Conservation (phyloP, 2,797 vertebrate species). For the Acanthurus tractus region DNA sequence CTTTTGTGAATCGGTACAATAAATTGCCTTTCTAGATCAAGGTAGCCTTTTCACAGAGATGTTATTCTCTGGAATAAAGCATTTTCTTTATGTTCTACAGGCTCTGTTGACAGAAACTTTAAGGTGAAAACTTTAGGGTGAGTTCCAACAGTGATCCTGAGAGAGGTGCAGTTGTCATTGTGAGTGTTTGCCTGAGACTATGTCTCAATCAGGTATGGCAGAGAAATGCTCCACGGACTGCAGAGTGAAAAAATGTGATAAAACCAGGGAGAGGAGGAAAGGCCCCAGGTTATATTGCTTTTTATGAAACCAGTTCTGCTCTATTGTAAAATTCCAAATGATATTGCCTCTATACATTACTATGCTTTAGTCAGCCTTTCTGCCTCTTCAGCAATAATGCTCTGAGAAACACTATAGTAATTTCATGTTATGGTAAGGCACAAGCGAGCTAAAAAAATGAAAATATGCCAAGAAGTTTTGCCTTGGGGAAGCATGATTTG, state of each 20-base stretch:
- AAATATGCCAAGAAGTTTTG: constrained; percentile 30
- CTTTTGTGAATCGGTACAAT: constrained; percentile 39
- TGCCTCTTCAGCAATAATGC: constrained; percentile 27
- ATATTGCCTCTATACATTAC: constrained; percentile 56
- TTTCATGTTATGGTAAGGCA: constrained; percentile 8
- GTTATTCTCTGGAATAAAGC: constrained; percentile 57
- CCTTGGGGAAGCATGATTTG: constrained; percentile 42
- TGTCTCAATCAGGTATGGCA: constrained; percentile 66
- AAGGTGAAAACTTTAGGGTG: constrained; percentile 52
- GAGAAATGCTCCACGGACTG: constrained; percentile 58
- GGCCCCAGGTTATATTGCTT: constrained; percentile 48
- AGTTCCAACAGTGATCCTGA: constrained; percentile 60
- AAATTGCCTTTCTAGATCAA: constrained; percentile 25
- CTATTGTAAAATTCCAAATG: constrained; percentile 57
- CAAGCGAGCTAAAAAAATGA: constrained; percentile 18
- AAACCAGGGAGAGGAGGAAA: constrained; percentile 47
- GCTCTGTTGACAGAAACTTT: constrained; percentile 40
- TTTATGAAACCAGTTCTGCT: constrained; percentile 63
- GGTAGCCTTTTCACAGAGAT: constrained; percentile 44
- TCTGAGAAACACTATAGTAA: constrained; percentile 20
- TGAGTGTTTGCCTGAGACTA: constrained; percentile 61
- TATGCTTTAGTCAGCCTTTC: constrained; percentile 46
- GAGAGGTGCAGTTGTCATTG: constrained; percentile 64
- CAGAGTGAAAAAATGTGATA: constrained; percentile 66
- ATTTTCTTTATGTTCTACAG: constrained; percentile 53